Base-by-base conservation (phyloP, 1,140 invertebrate genomes). In the Drosophila burlai region DNA sequence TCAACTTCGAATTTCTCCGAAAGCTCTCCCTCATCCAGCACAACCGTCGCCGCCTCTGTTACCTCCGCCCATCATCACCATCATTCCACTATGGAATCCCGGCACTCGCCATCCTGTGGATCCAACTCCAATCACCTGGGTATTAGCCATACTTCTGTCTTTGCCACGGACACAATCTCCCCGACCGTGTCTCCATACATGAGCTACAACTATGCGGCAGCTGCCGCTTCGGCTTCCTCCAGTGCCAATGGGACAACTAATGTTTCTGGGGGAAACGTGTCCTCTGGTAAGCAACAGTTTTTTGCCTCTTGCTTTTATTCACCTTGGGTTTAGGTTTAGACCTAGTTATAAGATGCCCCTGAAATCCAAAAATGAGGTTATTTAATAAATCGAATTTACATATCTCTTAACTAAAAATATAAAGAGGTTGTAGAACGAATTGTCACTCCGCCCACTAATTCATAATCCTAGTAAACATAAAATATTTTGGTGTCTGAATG, bases 231-330 rank as follows among this genome's bases (percentile, higher is more conserved):
- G 7, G 34, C 78, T 13, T 69, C 81, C 24, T 68, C 84, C 7
- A 46, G 15, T 40, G 36, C 38, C 36, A 57, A 40, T 26, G 54
- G 36, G 15, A 24, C 54, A n/a, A 40, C 54, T 1, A 21, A 36
- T 26, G 54, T 57, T 26, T 26, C 40, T 21, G 45, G 57, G 5
- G 42, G 58, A 8, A 62, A 90, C 42, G 79, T 62, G 11, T 40
- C 85, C 13, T 42, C 66, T 10, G 91, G 91, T 49, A 92, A 92
- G 36, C 91, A 92, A 49, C 91, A 92, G 55, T 92, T 92, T 46
- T 92, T 92, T 29, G 91, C 91, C 2, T 92, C 91, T 8, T 92
- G 91, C 49, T 92, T 92, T 26, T 92, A 92, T 45, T 92, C 91
- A n/a, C 91, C 91, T 18, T 92, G 91, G 91, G 91, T 91, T 11